phyloP scores from a whole-genome alignment of 2,888 invertebrate species.

The Diogma glabrata region DNA sequence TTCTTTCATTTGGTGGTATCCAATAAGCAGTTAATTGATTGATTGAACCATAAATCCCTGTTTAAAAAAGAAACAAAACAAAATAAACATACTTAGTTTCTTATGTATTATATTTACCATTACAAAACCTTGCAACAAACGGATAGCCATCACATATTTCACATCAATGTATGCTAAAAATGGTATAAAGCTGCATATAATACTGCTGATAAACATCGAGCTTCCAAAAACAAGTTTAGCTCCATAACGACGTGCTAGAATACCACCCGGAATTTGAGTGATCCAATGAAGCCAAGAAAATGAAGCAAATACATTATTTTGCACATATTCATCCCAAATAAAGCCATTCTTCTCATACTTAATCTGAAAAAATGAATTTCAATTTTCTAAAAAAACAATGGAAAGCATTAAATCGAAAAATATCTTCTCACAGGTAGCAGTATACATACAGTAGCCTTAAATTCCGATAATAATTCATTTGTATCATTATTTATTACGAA shows the following conservation, averaged over 20 bases:
- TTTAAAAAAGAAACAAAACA: conserved; percentile 24
- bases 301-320: conserved; percentile 50
- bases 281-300: conserved; percentile 65
- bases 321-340: conserved; percentile 53
- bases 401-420: too few relatives aligned
- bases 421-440: too few relatives aligned
- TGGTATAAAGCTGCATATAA: conserved; percentile 55
- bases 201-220: conserved; percentile 48
- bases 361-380: conserved; percentile 24
- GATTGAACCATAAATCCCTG: conserved; percentile 67
- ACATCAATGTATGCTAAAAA: conserved; percentile 45
- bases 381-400: too few relatives aligned
- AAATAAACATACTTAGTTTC: conserved; percentile 29
- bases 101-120: conserved; percentile 41
- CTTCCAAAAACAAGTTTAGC: conserved; percentile 59
- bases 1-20: conserved; percentile 74
- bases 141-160: conserved; percentile 43
- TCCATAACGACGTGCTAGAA: conserved; percentile 54
- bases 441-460: too few relatives aligned
- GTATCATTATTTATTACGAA: too few relatives aligned
- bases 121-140: conserved; percentile 56
- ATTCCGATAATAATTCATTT: too few relatives aligned
- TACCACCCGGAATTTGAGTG: conserved; percentile 60
- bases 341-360: conserved; percentile 33
- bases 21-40: conserved; percentile 67